Base-by-base conservation (phyloP, 2,888 invertebrate species). In the Ormyrus labotus region DNA sequence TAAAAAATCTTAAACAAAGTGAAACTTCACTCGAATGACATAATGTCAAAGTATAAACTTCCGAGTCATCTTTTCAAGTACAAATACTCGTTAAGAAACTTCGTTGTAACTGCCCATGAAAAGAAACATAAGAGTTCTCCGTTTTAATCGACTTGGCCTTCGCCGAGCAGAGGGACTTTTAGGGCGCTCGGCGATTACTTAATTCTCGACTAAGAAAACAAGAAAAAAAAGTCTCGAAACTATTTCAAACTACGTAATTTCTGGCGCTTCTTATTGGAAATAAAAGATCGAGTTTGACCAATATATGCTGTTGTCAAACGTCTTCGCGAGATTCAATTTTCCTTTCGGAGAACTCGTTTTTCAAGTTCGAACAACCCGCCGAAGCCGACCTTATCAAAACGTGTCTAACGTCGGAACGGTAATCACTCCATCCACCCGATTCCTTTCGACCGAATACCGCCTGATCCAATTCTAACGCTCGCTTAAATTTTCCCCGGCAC, bases 131-230 rank as follows among this genome's bases (percentile, higher is more conserved):
- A 47, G 65, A 64, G 60, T 48, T 48, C 61, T 58, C 34, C 51
- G 50, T 61, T 55, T 67, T 61, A 78, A 72, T 55, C 61, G 61
- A 72, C 78, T 72, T 68, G 67, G 72, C 72, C 72, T 78, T 72
- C 67, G 50, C 47, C 8, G 10, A 4, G 58, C 50, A 53, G 55
- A 61, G 67, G 47, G 67, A 72, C 72, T 72, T 78, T 78, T 78
- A 78, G 72, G 68, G 71, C 61, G 53, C 48, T 47, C 60, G n/a
- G 61, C 55, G 72, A 67, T 78, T 72, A 78, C 72, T 78, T 73
- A 60, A 73, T 68, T 19, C 67, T 60, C 19, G 67, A 7, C 48
- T 7, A 50, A 19, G 53, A 76, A 57, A 6, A 6, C 57, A 47
- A 34, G 7, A 4, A 55, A 45, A 55, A 68, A 67, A 69, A 55